Base-by-base conservation (phyloP, 2,113 vertebrate genomes). In the Balaeniceps rex region DNA sequence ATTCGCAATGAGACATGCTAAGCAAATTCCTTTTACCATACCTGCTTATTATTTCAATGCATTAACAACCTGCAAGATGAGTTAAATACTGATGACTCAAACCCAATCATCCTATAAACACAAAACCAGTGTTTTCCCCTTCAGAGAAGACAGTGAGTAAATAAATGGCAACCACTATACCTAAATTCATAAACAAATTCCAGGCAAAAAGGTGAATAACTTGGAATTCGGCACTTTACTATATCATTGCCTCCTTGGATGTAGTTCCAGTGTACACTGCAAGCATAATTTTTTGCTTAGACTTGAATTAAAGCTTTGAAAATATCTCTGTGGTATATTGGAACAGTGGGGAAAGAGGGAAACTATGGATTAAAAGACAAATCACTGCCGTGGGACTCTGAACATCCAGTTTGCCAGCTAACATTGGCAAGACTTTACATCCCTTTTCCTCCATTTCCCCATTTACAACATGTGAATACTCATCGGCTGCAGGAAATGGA, bases 61-160 rank as follows among this genome's bases (percentile, higher is more conserved):
- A 68, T 68, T 80, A 94, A 46, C 51, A 93, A 25, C 58, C 36
- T 75, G 69, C 69, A 66, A 79, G 88, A 76, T 21, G 93, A 93
- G 46, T 72, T 91, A 46, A 96, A 94, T 46, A 40, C 19, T 13
- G 64, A 52, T 95, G 95, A 95, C 83, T 95, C 89, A 93, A 79
- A 93, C 10, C 14, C 54, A 66, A 2, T 2, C 7, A 91, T 18
- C 49, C 49, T 77, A 19, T 36, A 70, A 85, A 87, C n/a, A 79
- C 34, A 44, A 83, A 88, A 23, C 24, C 8, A 58, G 65, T 52
- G 49, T 95, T 72, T 93, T 94, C 65, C 47, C 72, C 94, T 92
- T 57, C 36, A 33, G 44, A 83, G 61, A 80, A 76, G 51, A 12
- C 68, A 68, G 34, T 5, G n/a, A 81, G n/a, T 66, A 90, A 91